These are phyloP conservation scores for Ciona savignyi DNA, from an alignment of 23 tunicate species.

Conservation along the genomic window DNA sequence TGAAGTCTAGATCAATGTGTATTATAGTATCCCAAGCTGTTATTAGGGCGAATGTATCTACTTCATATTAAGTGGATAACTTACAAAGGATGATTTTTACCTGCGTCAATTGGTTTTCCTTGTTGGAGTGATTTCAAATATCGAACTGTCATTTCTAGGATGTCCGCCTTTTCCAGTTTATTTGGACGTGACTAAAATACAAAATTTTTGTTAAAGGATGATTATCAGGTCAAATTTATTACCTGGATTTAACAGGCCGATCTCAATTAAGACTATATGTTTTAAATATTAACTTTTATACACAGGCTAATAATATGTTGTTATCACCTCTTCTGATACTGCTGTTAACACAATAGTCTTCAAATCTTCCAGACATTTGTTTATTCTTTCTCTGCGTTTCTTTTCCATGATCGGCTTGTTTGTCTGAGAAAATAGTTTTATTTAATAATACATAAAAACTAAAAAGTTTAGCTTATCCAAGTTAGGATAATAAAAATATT, in stretches of 20 bases:
- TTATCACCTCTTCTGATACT: conserved; percentile 52
- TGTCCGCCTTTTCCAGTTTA: conserved; percentile 90
- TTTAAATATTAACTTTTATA: too few relatives aligned
- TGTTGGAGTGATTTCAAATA: conserved; percentile 42
- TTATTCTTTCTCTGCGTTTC: conserved; percentile 79
- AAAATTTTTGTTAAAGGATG: not conserved
- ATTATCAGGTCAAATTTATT: not conserved
- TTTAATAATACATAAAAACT: too few relatives aligned
- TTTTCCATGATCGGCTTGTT: conserved; percentile 95
- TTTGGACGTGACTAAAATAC: conserved; percentile 57
- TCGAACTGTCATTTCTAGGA: conserved; percentile 81
- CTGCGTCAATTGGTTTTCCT: conserved; percentile 10
- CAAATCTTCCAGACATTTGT: conserved; percentile 76
- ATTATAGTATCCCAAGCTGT: too few relatives aligned
- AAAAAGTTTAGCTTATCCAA: too few relatives aligned
- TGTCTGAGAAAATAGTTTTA: conserved; percentile 21
- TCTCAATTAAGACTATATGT: too few relatives aligned
- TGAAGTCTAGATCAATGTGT: too few relatives aligned
- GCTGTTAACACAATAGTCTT: conserved; percentile 55
- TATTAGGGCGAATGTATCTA: too few relatives aligned
- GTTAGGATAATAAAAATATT: too few relatives aligned
- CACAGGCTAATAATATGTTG: too few relatives aligned
- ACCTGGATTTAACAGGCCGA: not conserved
- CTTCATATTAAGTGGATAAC: too few relatives aligned
- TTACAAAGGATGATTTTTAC: not conserved